Base-by-base conservation (phyloP, 1,140 invertebrate genomes). In the Brachionus paranguensis region DNA sequence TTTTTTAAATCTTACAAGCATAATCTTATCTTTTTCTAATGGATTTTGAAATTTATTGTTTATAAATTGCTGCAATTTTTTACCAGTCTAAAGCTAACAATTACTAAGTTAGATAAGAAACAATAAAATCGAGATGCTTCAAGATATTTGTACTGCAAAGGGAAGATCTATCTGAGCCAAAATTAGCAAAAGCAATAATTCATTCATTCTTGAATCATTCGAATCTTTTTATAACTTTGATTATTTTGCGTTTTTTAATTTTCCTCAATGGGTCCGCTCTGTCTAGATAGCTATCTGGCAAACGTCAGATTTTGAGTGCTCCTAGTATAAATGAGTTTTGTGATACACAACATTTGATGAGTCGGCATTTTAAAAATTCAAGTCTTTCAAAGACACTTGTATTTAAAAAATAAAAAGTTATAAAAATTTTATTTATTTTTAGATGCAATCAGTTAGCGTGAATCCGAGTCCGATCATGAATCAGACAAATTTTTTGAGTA, bases 371-470 rank as follows among this genome's bases (percentile, higher is more conserved):
- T 60, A 17, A 10, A 10, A 24, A 60, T 60, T 60, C 45, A 47
- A 47, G 45, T 47, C 45, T 12, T 60, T 60, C 5, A 20, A 10
- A 60, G 53, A 60, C 11, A 53, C 6, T 53, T 60, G 29, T 47
- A 12, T 14, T 47, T 47, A 3, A 47, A 47, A 47, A 45, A 45
- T 11, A 45, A 11, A 47, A 47, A 47, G 7, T 14, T 0, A 47
- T 47, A 47, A 47, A 47, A 47, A 14, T 10, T 20, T 60, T 8
- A 55, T 55, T 55, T 27, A 8, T 68, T 10, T 72, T 41, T 72
- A 43, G 37, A 72, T 72, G 68, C 68, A 72, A 11, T 72, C 68
- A n/a, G 29, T 72, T 43, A 41, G 68, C 37, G 68, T 72, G n/a
- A 72, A 37, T 20, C 68, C 68, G 24, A 72, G 68, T 43, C n/a